Evolutionary conservation across 2,797 vertebrate genomes (phyloP).

Genomic region (Tenualosa thibaudeaui): DNA sequence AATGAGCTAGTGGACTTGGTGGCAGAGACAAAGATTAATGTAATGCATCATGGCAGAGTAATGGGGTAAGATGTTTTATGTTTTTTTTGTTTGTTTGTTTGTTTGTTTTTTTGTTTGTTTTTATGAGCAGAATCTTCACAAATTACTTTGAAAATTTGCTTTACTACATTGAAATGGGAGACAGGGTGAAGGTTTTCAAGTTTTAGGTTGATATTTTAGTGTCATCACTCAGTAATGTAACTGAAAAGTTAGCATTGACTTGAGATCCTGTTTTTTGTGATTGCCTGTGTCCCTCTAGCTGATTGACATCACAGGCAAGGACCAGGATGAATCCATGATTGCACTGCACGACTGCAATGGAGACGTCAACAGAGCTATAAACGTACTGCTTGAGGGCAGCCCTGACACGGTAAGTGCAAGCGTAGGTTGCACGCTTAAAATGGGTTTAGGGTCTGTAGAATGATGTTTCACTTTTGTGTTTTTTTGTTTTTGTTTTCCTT

Average conservation of each 20-base stretch:
- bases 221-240: too few species aligned
- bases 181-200: too few species aligned
- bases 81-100: too few species aligned
- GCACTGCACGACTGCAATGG: constrained; percentile 98
- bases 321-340: constrained; percentile 99
- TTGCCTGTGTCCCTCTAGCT: constrained; percentile 72
- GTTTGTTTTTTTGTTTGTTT: too few species aligned
- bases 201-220: too few species aligned
- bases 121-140: too few species aligned
- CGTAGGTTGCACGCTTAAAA: constrained; percentile 22
- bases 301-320: constrained; percentile 99
- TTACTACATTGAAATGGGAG: too few species aligned
- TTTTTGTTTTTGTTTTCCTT: not conserved
- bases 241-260: too few species aligned
- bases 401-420: constrained; percentile 88
- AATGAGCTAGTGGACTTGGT: not conserved
- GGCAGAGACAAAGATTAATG: not conserved
- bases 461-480: not conserved
- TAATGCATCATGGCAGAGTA: too few species aligned
- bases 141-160: too few species aligned
- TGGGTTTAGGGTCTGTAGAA: not conserved
- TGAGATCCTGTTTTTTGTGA: not conserved
- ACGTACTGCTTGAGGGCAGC: constrained; percentile 96
- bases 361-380: constrained; percentile 98
- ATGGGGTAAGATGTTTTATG: too few species aligned